Conservation (phyloP, 2,797 vertebrate species). For the Cossypha niveicapilla region DNA sequence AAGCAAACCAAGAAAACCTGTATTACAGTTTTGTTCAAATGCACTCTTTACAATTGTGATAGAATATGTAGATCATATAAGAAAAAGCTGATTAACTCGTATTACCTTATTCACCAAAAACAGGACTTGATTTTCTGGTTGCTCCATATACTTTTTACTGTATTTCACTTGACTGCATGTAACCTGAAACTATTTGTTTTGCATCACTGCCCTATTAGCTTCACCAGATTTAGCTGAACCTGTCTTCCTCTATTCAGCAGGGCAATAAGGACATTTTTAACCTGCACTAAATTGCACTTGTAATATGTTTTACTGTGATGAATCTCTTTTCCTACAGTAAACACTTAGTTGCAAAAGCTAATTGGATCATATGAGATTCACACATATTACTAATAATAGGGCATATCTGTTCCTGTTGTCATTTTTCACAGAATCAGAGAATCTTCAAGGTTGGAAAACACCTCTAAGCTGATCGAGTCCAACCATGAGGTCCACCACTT, state of each 20-base stretch:
- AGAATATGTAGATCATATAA: neutral
- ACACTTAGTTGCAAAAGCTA: neutral
- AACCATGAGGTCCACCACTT: neutral
- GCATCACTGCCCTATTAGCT: neutral
- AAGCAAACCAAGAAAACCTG: neutral
- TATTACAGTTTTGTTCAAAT: neutral
- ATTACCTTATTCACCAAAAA: neutral
- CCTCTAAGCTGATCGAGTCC: accelerated
- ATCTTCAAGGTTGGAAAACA: neutral
- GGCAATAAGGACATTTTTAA: neutral
- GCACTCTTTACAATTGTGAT: neutral
- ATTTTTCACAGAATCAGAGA: neutral
- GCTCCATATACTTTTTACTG: neutral
- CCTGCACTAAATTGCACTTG: neutral
- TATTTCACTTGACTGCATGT: neutral
- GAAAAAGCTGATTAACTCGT: neutral
- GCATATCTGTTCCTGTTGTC: neutral
- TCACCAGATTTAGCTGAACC: neutral
- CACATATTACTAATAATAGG: neutral
- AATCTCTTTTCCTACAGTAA: neutral
- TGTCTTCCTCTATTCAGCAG: neutral
- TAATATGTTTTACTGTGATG: neutral
- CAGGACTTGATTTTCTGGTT: neutral
- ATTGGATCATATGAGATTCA: neutral
- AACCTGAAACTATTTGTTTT: neutral